Conservation (phyloP, 2,113 vertebrate species). For the sheep (Ovis aries) region DNA sequence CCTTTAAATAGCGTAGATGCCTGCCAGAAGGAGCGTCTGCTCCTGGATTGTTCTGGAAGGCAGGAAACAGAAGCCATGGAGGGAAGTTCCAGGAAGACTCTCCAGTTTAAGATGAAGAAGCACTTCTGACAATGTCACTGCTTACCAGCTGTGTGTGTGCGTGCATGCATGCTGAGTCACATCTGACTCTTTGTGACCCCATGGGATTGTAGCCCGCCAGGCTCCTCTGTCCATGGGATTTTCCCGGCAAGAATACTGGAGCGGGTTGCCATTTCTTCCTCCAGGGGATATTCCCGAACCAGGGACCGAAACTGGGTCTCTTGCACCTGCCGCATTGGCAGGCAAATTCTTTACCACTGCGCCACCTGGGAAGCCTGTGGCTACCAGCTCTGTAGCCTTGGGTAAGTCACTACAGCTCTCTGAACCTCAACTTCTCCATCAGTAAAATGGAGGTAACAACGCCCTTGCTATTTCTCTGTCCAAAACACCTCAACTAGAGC, state of each 20-base stretch:
- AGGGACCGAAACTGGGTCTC: neutral
- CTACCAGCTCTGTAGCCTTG: neutral
- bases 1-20: neutral
- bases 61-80: neutral
- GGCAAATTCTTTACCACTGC: neutral
- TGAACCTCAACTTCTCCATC: neutral
- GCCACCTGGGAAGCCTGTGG: neutral
- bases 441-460: neutral
- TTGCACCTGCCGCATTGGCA: neutral
- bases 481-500: neutral
- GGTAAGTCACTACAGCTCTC: neutral
- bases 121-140: neutral
- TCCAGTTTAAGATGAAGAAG: neutral
- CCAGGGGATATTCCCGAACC: neutral
- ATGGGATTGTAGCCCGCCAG: neutral
- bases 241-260: neutral
- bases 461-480: neutral
- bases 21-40: neutral
- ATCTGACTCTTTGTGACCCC: neutral
- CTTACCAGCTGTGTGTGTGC: neutral
- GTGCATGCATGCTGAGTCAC: neutral
- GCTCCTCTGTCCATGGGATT: neutral
- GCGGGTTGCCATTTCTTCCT: neutral
- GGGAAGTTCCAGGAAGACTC: neutral
- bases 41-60: neutral